Evolutionary conservation across 2,113 vertebrate genomes (phyloP).

Genomic region (Rhipidura dahli): DNA sequence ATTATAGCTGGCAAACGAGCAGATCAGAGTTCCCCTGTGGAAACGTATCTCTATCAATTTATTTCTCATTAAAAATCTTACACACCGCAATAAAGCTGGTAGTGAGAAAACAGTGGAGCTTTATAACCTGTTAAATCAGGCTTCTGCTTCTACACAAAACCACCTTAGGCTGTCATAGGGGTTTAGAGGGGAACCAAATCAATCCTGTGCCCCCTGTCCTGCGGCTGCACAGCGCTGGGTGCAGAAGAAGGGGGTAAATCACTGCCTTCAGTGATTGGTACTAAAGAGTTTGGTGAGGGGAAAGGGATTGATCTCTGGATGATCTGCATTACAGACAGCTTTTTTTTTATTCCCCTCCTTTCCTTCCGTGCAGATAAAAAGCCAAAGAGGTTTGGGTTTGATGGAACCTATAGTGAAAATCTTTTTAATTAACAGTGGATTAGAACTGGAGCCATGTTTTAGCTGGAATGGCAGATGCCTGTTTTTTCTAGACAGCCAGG

Average conservation of each 20-base stretch:
- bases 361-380: not conserved
- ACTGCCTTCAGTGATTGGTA: not conserved
- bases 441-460: not conserved
- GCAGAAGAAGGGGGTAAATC: not conserved
- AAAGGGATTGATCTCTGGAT: not conserved
- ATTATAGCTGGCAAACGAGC: not conserved
- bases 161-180: not conserved
- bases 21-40: not conserved
- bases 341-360: not conserved
- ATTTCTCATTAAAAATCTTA: constrained; percentile 45
- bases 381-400: not conserved
- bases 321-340: not conserved
- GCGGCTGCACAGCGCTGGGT: accelerated
- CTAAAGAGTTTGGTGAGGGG: not conserved
- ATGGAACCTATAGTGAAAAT: not conserved
- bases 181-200: not conserved
- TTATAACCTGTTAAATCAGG: not conserved
- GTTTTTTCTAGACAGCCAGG: not conserved
- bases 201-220: not conserved
- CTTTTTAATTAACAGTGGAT: constrained; percentile 17
- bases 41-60: not conserved
- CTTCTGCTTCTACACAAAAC: not conserved
- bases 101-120: not conserved
- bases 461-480: not conserved
- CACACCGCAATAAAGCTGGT: not conserved